Evolutionary conservation across 2,113 vertebrate species (phyloP).

Genomic region (Blennius ocellaris): DNA sequence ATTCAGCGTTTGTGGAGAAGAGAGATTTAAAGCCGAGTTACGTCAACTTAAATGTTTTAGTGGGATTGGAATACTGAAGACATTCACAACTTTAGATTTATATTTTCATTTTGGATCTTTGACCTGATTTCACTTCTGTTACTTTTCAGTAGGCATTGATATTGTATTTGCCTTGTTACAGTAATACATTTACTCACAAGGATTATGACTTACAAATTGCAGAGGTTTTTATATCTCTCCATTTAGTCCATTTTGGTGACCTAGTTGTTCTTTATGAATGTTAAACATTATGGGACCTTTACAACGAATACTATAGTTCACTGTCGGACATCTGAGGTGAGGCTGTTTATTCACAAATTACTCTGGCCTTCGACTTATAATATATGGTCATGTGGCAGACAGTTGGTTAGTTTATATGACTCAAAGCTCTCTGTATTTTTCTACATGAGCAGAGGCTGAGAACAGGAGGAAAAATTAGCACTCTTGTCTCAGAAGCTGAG

Average conservation of each 20-base stretch:
- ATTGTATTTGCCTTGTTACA: background rate
- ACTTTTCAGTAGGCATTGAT: background rate
- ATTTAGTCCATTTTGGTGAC: background rate
- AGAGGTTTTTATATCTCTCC: background rate
- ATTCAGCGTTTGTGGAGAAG: background rate
- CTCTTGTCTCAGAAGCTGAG: background rate
- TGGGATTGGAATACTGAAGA: background rate
- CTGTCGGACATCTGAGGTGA: background rate
- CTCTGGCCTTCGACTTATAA: background rate
- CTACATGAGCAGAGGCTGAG: background rate
- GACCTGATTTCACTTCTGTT: background rate
- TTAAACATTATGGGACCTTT: background rate
- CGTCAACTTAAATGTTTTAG: background rate
- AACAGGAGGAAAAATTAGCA: background rate
- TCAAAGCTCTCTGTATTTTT: background rate
- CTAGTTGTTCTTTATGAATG: background rate
- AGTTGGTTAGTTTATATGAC: background rate
- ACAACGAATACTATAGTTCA: background rate
- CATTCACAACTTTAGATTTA: background rate
- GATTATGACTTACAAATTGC: background rate
- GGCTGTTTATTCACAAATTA: background rate
- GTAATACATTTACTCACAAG: background rate
- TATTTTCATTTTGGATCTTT: background rate
- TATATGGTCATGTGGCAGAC: conserved; percentile 1
- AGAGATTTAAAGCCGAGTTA: background rate